Conservation (phyloP, 2,888 invertebrate genomes). For the Platerodrilus igneus region DNA sequence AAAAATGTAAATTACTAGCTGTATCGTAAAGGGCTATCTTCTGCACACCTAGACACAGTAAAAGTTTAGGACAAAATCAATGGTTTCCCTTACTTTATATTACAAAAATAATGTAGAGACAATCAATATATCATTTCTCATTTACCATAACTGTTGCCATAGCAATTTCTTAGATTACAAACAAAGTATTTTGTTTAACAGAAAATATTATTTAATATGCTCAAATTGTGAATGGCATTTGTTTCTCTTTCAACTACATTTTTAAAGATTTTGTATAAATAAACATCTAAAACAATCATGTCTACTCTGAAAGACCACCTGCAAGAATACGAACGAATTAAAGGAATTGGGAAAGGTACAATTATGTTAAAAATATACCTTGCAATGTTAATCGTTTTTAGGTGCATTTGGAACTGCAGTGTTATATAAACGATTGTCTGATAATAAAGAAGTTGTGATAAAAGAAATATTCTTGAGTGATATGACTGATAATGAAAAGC, state of each 20-base stretch:
- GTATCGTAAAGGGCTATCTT: too few relatives aligned
- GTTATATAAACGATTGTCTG: conserved; percentile 59
- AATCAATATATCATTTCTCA: too few relatives aligned
- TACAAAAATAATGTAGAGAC: too few relatives aligned
- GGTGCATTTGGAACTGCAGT: conserved; percentile 70
- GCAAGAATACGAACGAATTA: conserved; percentile 55
- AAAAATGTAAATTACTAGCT: too few relatives aligned
- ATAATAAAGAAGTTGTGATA: conserved; percentile 61
- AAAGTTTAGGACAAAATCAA: too few relatives aligned
- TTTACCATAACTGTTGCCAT: conserved; percentile 10
- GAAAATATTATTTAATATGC: too few relatives aligned
- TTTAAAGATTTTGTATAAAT: too few relatives aligned
- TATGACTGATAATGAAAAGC: conserved; percentile 60
- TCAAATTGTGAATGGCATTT: too few relatives aligned
- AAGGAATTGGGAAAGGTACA: conserved; percentile 59
- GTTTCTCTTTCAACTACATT: too few relatives aligned
- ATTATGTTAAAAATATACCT: background rate
- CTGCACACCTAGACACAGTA: too few relatives aligned
- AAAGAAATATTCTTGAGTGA: conserved; percentile 71
- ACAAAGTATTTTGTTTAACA: too few relatives aligned
- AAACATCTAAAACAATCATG: conserved; percentile 10
- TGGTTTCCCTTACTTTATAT: too few relatives aligned
- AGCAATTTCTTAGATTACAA: conserved; percentile 6
- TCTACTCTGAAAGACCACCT: conserved; percentile 7
- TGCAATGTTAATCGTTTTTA: conserved; percentile 26